These are phyloP conservation scores for Taurulus bubalis DNA, from an alignment of 2,113 vertebrate genomes.

Conservation along the genomic window DNA sequence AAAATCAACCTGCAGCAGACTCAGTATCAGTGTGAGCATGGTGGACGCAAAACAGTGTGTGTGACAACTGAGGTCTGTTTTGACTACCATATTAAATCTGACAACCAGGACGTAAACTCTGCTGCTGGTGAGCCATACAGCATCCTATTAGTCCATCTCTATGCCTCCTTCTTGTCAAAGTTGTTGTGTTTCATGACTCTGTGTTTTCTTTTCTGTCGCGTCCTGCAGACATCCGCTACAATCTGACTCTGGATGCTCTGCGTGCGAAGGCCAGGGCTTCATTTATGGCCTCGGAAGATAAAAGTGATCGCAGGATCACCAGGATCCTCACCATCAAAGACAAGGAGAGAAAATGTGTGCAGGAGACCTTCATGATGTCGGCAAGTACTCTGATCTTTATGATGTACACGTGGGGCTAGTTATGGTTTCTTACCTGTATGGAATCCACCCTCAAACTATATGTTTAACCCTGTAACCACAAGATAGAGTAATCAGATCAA, in stretches of 20 bases:
- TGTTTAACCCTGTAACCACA: not conserved
- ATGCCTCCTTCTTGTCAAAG: not conserved
- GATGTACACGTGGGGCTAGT: not conserved
- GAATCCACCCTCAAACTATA: not conserved
- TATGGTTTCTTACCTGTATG: not conserved
- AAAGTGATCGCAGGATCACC: constrained; percentile 69
- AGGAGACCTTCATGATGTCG: constrained; percentile 82
- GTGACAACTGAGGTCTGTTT: constrained; percentile 90
- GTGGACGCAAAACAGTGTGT: constrained; percentile 85
- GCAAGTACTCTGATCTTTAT: constrained; percentile 79
- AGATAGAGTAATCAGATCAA: not conserved
- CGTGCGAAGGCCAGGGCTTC: constrained; percentile 78
- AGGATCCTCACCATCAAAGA: constrained; percentile 49
- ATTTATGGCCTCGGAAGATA: constrained; percentile 68
- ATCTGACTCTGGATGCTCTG: constrained; percentile 78
- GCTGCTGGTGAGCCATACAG: constrained; percentile 78
- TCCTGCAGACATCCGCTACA: constrained; percentile 77
- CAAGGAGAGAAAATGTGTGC: constrained; percentile 48
- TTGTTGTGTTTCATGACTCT: not conserved
- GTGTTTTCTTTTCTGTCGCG: not conserved
- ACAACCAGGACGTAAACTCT: constrained; percentile 52
- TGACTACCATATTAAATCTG: constrained; percentile 87
- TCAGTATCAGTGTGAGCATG: constrained; percentile 86
- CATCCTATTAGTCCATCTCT: not conserved
- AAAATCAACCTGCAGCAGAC: constrained; percentile 94